phyloP scores from a whole-genome alignment of 2,797 vertebrate genomes.

The Euphonia xanthogaster region DNA sequence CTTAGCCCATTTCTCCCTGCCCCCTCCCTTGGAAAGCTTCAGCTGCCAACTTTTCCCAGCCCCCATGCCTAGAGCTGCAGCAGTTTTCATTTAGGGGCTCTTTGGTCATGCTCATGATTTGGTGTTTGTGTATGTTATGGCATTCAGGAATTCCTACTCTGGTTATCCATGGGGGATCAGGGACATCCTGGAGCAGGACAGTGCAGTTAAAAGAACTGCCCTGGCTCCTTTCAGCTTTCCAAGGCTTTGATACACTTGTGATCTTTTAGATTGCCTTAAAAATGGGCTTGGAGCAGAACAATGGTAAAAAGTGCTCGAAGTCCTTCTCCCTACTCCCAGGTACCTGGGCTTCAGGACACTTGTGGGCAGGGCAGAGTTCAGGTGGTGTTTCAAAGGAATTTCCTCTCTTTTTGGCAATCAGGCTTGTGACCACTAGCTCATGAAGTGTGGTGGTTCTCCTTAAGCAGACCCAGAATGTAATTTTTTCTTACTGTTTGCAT shows the following conservation, averaged over 20 bases:
- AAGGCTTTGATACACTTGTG: fast-evolving
- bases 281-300: neutral
- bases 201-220: neutral
- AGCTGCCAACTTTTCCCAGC: neutral
- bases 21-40: neutral
- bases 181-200: neutral
- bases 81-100: slow-evolving; percentile 18
- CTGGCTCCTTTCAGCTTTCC: neutral
- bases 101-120: neutral
- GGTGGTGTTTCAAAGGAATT: neutral
- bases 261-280: neutral
- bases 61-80: neutral
- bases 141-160: neutral
- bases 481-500: neutral
- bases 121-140: neutral
- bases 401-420: neutral
- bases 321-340: neutral
- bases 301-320: neutral
- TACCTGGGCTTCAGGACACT: neutral
- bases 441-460: neutral
- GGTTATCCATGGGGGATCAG: neutral
- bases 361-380: neutral
- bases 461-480: neutral
- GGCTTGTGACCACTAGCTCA: neutral
- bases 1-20: neutral